Evolutionary conservation across 1,140 invertebrate genomes (phyloP), one percentile per base, ranked within the genome.

Genomic region (Frieseomelitta varia): DNA sequence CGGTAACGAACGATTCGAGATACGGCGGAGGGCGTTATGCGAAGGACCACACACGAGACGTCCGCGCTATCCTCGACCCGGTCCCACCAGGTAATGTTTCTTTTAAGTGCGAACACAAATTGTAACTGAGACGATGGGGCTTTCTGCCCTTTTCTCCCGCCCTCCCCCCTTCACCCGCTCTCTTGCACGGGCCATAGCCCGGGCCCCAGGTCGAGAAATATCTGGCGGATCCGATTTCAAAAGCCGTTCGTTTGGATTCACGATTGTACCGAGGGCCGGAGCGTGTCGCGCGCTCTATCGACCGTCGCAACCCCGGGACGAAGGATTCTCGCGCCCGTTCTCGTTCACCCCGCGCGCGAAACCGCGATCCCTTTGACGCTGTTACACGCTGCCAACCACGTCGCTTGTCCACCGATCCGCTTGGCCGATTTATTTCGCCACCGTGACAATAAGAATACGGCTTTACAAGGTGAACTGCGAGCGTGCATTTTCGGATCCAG

Each of bases 101-200:
- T 94, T 94, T 94, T 94, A 93, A 94, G 94, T 94, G 94, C 93
- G 93, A 94, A 94, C 94, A 94, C 94, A 94, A 94, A 94, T 94
- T 94, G 94, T 94, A 94, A 94, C 94, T 94, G 94, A 94, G 93
- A 94, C 92, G 93, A 94, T 93, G 91, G 90, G 91, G 90, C 89
- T 76, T 85, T 71, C 77, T 74, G 69, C 82, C 65, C 75, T 71
- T 68, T 39, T 55, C 67, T 67, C 69, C 63, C 39, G 27, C 0
- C 53, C 69, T 53, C 69, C 63, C 27, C 39, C 1, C 53, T 17
- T 1, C 14, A 1, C 17, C 17, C 53, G 0, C 17, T 14, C 61
- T n/a, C n/a, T 65, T 27, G 27, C 74, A 30, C 72, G 77, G 68
- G 67, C 85, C 78, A 74, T 82, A 89, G 85, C 76, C 85, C 58